Conservation (phyloP, 2,113 vertebrate species). For the Tonatia bakeri region DNA sequence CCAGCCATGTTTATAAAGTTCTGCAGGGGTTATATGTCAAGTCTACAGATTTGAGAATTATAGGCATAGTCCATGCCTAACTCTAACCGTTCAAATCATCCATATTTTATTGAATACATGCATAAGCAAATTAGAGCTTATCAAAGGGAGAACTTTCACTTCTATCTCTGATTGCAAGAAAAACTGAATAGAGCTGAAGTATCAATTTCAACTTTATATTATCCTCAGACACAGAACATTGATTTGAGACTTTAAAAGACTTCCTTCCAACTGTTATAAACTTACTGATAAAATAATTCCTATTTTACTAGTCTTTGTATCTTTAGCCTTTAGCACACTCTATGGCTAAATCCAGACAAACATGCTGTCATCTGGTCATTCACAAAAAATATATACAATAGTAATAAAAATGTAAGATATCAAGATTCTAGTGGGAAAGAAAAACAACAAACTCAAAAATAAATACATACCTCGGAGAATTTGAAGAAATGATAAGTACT, state of each 20-base stretch:
- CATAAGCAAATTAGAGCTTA: background rate
- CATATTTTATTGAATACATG: background rate
- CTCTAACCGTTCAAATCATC: background rate
- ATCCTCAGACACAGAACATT: background rate
- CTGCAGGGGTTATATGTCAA: background rate
- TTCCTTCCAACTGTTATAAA: background rate
- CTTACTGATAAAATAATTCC: background rate
- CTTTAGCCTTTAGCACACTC: background rate
- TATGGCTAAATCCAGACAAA: background rate
- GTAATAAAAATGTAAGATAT: background rate
- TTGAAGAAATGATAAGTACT: background rate
- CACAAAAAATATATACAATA: background rate
- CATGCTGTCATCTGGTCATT: background rate
- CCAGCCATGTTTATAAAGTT: background rate
- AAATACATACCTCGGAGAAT: background rate
- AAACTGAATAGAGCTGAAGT: background rate
- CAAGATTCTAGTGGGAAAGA: background rate
- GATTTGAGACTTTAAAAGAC: background rate
- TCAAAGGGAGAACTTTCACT: background rate
- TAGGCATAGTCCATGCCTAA: background rate
- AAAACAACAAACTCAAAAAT: background rate
- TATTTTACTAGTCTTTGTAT: background rate
- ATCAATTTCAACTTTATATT: background rate
- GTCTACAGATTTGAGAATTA: background rate
- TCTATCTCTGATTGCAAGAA: background rate